phyloP scores from a whole-genome alignment of 2,113 vertebrate species.

The Carollia perspicillata region DNA sequence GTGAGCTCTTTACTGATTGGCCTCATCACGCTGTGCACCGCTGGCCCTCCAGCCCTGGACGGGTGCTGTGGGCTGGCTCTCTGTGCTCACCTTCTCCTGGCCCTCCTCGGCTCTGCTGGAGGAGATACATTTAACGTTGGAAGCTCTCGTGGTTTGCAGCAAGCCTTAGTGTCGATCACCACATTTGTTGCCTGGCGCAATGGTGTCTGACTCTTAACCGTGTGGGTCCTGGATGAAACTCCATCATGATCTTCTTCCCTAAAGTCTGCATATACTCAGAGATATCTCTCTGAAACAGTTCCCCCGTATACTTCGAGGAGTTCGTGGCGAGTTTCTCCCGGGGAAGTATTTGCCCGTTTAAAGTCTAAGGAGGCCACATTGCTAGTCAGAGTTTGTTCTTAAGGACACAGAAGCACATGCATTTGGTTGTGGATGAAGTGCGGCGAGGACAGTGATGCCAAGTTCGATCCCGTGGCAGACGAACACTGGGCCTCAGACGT shows the following conservation, averaged over 20 bases:
- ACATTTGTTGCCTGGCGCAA: accelerated
- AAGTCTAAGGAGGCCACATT: not conserved
- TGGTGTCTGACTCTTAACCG: not conserved
- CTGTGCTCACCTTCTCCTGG: not conserved
- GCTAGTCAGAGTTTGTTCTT: not conserved
- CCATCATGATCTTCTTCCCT: not conserved
- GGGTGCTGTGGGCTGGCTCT: not conserved
- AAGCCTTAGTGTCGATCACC: not conserved
- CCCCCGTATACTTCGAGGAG: not conserved
- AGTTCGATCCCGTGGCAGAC: not conserved
- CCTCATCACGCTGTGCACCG: not conserved
- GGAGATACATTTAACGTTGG: not conserved
- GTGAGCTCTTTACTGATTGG: not conserved
- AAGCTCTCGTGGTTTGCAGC: not conserved
- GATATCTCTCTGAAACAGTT: not conserved
- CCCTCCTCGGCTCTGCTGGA: not conserved
- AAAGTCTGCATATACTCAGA: not conserved
- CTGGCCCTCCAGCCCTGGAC: not conserved
- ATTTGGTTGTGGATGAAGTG: not conserved
- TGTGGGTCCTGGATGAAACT: not conserved
- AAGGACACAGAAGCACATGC: not conserved
- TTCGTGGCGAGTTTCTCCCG: not conserved
- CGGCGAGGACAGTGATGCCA: not conserved
- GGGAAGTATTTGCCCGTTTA: not conserved
- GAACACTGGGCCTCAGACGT: not conserved